Base-by-base conservation (phyloP, 2,888 invertebrate species). In the Acanthoscelides obtectus region DNA sequence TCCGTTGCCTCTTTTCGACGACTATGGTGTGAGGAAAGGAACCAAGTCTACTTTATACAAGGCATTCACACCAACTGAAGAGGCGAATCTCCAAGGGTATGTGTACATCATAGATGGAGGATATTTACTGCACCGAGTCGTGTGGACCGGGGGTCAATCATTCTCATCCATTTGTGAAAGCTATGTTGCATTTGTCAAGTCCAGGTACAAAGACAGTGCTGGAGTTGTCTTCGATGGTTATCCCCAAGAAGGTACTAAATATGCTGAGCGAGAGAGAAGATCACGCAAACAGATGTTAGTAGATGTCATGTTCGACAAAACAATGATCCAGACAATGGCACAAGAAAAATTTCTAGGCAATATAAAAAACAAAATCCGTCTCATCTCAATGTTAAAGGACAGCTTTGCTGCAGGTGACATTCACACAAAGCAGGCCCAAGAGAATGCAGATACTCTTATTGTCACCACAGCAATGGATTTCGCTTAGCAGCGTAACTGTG, bases 21-120 rank as follows among this genome's bases (percentile, higher is more conserved):
- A 73, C 68, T 66, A 65, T 70, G 70, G 70, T 22, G 70, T 73
- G 69, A 66, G 71, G 68, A 73, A 72, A 70, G 68, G 66, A 70
- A 67, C 70, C 66, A 69, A 73, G 69, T 72, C 70, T 20, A 67
- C 22, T 22, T 66, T 71, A 63, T 71, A 69, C 71, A 70, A 27
- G 63, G 64, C 22, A 19, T 63, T 45, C 22, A 17, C 67, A 70
- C 21, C 70, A 64, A 64, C 64, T 65, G 20, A 25, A 66, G 20
- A 66, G 0, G 21, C 65, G 21, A 25, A 70, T 22, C 20, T 64
- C 64, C 64, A 63, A 63, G 69, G n/a, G 69, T 69, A 64, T n/a
- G n/a, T n/a, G 19, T 19, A 63, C 63, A 63, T 22, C 45, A 1
- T 66, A n/a, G 66, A 66, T 21, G 66, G 70, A 27, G 5, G 22